Conservation (phyloP, 2,113 vertebrate genomes). For the Indicator maculatus region DNA sequence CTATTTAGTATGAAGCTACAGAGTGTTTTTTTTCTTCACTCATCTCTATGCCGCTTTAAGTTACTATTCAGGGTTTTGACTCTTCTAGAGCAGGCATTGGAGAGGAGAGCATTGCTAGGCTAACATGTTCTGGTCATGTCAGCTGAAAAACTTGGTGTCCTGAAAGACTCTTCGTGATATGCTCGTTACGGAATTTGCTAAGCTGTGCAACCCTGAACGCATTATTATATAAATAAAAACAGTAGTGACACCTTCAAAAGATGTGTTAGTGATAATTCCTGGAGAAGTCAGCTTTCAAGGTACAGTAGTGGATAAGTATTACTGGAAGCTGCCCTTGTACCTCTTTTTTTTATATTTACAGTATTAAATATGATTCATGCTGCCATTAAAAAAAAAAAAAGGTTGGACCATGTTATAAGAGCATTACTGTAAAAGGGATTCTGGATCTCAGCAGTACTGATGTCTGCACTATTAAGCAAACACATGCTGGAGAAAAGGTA, state of each 20-base stretch:
- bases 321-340: not conserved
- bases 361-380: not conserved
- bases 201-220: not conserved
- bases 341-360: not conserved
- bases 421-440: not conserved
- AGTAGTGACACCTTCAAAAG: not conserved
- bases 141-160: not conserved
- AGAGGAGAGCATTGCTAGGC: not conserved
- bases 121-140: not conserved
- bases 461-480: not conserved
- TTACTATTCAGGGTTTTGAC: not conserved
- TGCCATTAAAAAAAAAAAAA: not conserved
- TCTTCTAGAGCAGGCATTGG: not conserved
- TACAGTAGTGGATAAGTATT: not conserved
- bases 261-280: not conserved
- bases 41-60: not conserved
- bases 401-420: not conserved
- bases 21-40: not conserved
- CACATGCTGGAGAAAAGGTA: not conserved
- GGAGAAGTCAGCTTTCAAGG: not conserved
- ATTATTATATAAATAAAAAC: not conserved
- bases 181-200: not conserved
- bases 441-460: not conserved
- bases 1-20: not conserved
- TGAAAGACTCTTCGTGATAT: not conserved